phyloP scores from a whole-genome alignment of 2,797 vertebrate genomes.

The Mallotus villosus region DNA sequence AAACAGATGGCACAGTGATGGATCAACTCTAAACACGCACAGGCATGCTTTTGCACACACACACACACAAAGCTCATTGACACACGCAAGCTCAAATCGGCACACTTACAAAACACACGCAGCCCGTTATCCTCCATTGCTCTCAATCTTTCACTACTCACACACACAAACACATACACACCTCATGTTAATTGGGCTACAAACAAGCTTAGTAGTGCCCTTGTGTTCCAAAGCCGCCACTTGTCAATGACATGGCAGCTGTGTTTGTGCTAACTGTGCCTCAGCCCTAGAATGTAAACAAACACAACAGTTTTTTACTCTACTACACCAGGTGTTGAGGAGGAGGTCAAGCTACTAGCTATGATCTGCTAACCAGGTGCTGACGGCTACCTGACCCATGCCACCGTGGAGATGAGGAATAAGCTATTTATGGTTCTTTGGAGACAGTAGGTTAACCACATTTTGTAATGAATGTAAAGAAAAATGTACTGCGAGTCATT shows the following conservation, averaged over 20 bases:
- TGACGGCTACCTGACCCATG: conserved; percentile 26
- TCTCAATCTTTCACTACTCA: not conserved
- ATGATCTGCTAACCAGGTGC: conserved; percentile 21
- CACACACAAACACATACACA: not conserved
- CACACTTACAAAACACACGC: conserved; percentile 6
- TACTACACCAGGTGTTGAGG: not conserved
- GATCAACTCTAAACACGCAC: not conserved
- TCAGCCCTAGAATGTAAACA: not conserved
- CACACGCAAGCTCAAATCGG: no score
- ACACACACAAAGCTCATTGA: not conserved
- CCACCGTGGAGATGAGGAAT: conserved; percentile 7
- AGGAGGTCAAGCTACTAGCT: not conserved
- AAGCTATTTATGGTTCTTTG: conserved; percentile 19
- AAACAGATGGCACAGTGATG: not conserved
- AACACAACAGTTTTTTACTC: not conserved
- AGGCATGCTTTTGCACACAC: not conserved
- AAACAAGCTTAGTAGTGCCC: not conserved
- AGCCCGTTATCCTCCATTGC: not conserved
- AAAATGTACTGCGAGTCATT: conserved; percentile 37
- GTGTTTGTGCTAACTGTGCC: not conserved
- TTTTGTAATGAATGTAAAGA: conserved; percentile 32
- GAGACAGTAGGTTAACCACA: conserved; percentile 25
- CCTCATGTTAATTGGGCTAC: not conserved
- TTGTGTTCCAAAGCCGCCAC: not conserved
- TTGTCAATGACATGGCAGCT: not conserved